These are phyloP conservation scores for Anneissia japonica DNA, from an alignment of 35 echinoderm and acorn worm genomes.

Conservation along the genomic window DNA sequence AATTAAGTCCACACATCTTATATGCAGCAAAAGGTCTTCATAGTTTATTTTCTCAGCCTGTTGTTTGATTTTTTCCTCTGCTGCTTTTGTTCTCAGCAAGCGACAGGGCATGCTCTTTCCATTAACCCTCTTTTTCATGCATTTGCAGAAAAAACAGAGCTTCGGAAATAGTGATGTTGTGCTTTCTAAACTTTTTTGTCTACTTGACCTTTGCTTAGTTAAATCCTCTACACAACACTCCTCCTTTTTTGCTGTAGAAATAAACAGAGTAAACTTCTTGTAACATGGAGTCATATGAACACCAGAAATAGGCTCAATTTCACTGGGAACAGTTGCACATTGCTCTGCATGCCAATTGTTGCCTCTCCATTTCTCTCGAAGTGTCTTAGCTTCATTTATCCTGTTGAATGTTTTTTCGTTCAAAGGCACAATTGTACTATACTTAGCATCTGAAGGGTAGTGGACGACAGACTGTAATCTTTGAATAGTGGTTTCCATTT, in stretches of 20 bases:
- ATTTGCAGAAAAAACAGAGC: conserved; percentile 12
- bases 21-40: too few relatives aligned
- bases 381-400: conserved; percentile 15
- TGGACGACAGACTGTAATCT: too few relatives aligned
- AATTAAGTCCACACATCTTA: conserved; percentile 12
- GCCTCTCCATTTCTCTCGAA: conserved; percentile 24
- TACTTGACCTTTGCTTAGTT: too few relatives aligned
- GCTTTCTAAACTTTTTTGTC: too few relatives aligned
- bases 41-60: too few relatives aligned
- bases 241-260: conserved; percentile 5
- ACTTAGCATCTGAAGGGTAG: too few relatives aligned
- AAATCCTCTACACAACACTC: background rate
- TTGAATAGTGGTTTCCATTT: too few relatives aligned
- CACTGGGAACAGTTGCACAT: conserved; percentile 12
- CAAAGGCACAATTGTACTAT: conserved; percentile 7
- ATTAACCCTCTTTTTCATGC: conserved; percentile 6
- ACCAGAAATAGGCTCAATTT: conserved; percentile 12
- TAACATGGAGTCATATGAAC: conserved; percentile 22
- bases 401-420: conserved; percentile 8
- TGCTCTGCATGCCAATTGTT: conserved; percentile 19
- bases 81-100: conserved; percentile 14
- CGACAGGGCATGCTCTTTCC: background rate
- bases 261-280: conserved; percentile 19
- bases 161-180: background rate
- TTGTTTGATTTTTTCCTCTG: background rate